phyloP scores from a whole-genome alignment of 2,888 invertebrate species.

The Hydrotaea diabolus region DNA sequence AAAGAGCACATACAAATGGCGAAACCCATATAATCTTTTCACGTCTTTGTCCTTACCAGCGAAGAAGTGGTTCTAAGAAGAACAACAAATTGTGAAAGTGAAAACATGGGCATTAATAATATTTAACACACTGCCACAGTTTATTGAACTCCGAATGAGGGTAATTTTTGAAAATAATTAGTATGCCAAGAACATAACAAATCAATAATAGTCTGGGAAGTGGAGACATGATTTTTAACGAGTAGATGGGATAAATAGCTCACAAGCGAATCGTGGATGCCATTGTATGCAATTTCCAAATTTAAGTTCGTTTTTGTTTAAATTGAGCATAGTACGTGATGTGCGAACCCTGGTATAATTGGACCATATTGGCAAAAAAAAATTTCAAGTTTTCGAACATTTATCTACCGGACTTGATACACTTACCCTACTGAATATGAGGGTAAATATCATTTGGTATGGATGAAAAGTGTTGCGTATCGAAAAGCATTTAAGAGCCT shows the following conservation, averaged over 20 bases:
- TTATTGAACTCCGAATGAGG: neutral
- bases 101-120: constrained; percentile 5
- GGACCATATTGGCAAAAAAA: too few relatives aligned
- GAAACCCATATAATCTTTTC: neutral
- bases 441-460: too few relatives aligned
- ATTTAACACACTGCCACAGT: constrained; percentile 14
- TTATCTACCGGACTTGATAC: too few relatives aligned
- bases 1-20: neutral
- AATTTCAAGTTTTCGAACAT: too few relatives aligned
- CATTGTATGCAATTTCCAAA: too few relatives aligned
- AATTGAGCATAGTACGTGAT: too few relatives aligned
- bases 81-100: neutral
- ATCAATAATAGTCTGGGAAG: neutral
- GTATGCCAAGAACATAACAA: constrained; percentile 53
- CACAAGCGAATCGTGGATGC: neutral
- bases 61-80: neutral
- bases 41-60: neutral
- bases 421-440: too few relatives aligned
- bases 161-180: constrained; percentile 46
- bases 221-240: neutral
- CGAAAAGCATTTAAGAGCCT: too few relatives aligned
- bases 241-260: neutral
- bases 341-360: too few relatives aligned
- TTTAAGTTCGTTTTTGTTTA: too few relatives aligned
- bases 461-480: too few relatives aligned